Evolutionary conservation across 2,888 invertebrate species (phyloP), one percentile per base, ranked within the genome.

Genomic region (Oscheius sp.): DNA sequence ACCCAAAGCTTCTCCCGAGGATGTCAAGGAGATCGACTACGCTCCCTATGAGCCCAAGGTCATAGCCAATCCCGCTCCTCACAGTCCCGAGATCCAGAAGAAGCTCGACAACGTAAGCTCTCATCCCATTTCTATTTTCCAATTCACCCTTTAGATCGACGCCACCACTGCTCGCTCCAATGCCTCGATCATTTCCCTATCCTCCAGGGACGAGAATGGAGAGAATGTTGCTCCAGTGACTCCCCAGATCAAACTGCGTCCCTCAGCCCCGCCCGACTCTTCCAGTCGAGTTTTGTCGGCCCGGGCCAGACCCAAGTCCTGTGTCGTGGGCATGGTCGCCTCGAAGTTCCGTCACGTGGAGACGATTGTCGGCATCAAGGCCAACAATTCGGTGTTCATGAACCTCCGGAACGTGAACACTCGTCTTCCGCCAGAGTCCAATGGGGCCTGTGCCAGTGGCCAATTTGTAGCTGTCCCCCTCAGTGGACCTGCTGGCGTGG

Each of bases 401-500:
- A 86, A 87, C 73, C 77, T 87, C 55, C 79, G 86, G 47, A 84
- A 87, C 60, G 84, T 87, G 58, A 87, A 87, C 76, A 87, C 85
- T 42, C 80, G 87, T 5, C 75, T 87, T 60, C 84, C 87, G 32
- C 78, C 81, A 11, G 87, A 87, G 76, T 73, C 84, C 59, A 83
- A 83, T 70, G 86, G 85, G 62, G 82, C 86, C 42, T 79, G 79
- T 62, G 70, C 63, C 55, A 75, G 76, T 65, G 75, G 76, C 53
- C 68, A 77, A 74, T 82, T 77, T 48, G 76, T 76, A 76, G 96
- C 96, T 0, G 94, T 97, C 0, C 96, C 96, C 0, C 91, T 96
- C 60, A 93, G 94, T 73, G 96, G 96, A 0, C 94, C 95, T 21
- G 96, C 96, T 11, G 96, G 96, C 0, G 94, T 95, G 88, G 92